Evolutionary conservation across 2,113 vertebrate genomes (phyloP).

Genomic region (Forbesichthys agassizii): DNA sequence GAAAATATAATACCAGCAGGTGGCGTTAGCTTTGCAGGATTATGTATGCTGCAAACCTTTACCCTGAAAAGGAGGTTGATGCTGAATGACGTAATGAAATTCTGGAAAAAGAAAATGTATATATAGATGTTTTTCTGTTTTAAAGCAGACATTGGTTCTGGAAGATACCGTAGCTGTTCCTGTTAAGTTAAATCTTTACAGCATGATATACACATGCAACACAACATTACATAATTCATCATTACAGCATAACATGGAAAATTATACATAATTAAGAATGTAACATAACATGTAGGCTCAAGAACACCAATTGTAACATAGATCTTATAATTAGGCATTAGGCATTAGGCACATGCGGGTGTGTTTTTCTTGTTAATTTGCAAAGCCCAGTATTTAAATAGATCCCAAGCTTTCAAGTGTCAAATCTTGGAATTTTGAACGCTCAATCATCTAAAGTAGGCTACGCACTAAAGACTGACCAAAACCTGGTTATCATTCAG

Average conservation of each 20-base stretch:
- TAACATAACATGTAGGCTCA: slow-evolving; percentile 8
- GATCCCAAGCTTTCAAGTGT: slow-evolving; percentile 47
- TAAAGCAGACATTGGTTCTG: too few relatives aligned
- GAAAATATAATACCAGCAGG: background rate
- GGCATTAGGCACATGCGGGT: slow-evolving; percentile 71
- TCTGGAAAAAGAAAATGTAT: too few relatives aligned
- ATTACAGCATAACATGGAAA: background rate
- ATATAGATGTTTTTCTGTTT: too few relatives aligned
- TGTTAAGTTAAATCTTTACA: background rate
- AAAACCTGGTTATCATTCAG: slow-evolving; percentile 22
- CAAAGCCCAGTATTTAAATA: slow-evolving; percentile 47
- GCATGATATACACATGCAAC: slow-evolving; percentile 47
- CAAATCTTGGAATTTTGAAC: slow-evolving; percentile 45
- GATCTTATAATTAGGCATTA: slow-evolving; percentile 11
- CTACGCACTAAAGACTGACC: slow-evolving; percentile 44
- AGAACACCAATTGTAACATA: slow-evolving; percentile 6
- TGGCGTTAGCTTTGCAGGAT: background rate
- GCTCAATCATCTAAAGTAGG: slow-evolving; percentile 52
- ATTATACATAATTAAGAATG: slow-evolving; percentile 8
- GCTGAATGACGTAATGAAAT: too few relatives aligned
- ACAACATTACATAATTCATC: background rate
- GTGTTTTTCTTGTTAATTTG: slow-evolving; percentile 58
- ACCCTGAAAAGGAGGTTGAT: background rate
- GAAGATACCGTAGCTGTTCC: too few relatives aligned
- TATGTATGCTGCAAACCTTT: background rate